Evolutionary conservation across 2,797 vertebrate genomes (phyloP), one percentile per base, ranked within the genome.

Genomic region (Astyanax mexicanus): DNA sequence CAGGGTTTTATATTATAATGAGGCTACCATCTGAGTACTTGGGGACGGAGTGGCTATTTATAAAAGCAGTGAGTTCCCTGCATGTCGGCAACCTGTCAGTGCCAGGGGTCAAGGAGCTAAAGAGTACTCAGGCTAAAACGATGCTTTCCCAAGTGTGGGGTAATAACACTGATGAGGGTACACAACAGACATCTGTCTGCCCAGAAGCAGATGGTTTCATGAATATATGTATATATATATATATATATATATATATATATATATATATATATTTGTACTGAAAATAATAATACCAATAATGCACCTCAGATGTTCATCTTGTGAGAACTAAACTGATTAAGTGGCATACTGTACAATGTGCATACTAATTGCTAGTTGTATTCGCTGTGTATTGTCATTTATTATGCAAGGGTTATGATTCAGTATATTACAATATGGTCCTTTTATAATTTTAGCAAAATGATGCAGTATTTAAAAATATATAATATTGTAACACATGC

Each of bases 1-100:
- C 27, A 23, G 45, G 38, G 55, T 79, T 66, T 65, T 38, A 32
- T 37, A 47, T 40, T 79, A 29, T 74, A 75, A 70, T 51, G 60
- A 42, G 49, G 49, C 37, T 15, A 27, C 35, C 17, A 37, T 21
- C 25, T 57, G 19, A 27, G 29, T 10, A 8, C 23, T 69, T 1
- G 12, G 21, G 40, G 27, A 45, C 66, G 58, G 32, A 74, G 62
- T 40, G 49, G 13, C 54, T 64, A 69, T 15, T 57, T 44, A 44
- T 74, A 32, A 45, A 52, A 65, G 49, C 40, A 47, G 49, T 65
- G 27, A 23, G 38, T 57, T 70, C 40, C 51, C 13, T 66, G 23
- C 45, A 57, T 35, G 64, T 67, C 49, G 64, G 51, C 49, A 51
- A 70, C 66, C 61, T 74, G 66, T 64, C 40, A 61, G 23, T 49